Evolutionary conservation across 53 echinoderm and acorn worm genomes (phyloP).

Genomic region (Holothuria scabra): DNA sequence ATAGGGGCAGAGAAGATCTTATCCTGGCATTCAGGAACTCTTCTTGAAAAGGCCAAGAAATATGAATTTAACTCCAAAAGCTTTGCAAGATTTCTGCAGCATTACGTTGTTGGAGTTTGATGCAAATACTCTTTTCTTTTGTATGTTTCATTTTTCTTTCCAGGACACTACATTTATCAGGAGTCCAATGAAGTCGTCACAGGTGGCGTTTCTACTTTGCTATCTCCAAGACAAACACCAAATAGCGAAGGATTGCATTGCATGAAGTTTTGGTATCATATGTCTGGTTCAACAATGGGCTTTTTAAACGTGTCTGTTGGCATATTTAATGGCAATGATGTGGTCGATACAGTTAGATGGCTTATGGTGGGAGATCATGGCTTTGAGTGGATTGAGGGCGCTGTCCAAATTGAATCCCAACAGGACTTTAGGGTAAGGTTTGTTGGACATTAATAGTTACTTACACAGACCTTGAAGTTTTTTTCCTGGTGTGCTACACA

Average conservation of each 20-base stretch:
- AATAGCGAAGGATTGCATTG: slow-evolving; percentile 50
- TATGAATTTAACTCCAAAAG: too few species aligned
- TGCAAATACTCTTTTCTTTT: too few species aligned
- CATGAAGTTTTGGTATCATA: slow-evolving; percentile 88
- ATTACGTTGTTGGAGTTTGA: too few species aligned
- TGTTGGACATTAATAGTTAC: neutral
- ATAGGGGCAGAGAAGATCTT: too few species aligned
- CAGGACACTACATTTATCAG: slow-evolving; percentile 80
- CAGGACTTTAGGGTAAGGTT: slow-evolving; percentile 17
- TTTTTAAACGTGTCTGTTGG: slow-evolving; percentile 54
- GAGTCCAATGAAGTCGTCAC: slow-evolving; percentile 41
- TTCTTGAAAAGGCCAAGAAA: too few species aligned
- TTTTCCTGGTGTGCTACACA: too few species aligned
- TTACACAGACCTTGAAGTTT: too few species aligned
- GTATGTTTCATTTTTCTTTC: neutral
- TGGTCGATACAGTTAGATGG: slow-evolving; percentile 1
- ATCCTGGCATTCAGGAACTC: too few species aligned
- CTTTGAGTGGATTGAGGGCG: slow-evolving; percentile 42
- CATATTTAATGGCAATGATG: neutral
- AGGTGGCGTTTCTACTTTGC: slow-evolving; percentile 17
- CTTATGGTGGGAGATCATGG: slow-evolving; percentile 40
- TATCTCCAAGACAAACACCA: slow-evolving; percentile 33
- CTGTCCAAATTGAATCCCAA: neutral
- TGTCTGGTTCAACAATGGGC: slow-evolving; percentile 74
- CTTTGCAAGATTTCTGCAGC: too few species aligned